These are phyloP conservation scores for Clarias pachynema DNA, from an alignment of 2,797 vertebrate genomes.

Conservation along the genomic window DNA sequence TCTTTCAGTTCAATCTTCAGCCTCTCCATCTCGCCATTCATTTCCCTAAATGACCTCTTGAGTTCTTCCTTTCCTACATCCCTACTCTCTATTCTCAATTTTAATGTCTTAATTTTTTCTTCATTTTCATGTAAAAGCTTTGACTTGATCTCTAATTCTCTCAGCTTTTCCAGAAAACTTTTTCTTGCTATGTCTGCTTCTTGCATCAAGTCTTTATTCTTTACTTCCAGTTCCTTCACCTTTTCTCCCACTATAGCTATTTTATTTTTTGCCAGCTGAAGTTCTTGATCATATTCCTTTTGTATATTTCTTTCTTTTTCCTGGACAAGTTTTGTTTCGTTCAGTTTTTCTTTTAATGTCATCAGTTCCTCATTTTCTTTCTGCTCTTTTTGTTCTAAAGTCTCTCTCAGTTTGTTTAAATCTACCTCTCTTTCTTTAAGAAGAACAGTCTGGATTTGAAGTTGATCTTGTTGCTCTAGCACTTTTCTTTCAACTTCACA, in stretches of 20 bases:
- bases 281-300: constrained; percentile 56
- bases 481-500: constrained; percentile 12
- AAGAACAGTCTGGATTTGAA: constrained; percentile 38
- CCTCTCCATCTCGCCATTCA: constrained; percentile 20
- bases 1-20: constrained; percentile 51
- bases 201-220: constrained; percentile 50
- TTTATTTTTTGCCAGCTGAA: constrained; percentile 66
- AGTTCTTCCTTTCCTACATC: constrained; percentile 57
- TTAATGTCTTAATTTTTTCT: constrained; percentile 55
- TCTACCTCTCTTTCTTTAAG: constrained; percentile 44
- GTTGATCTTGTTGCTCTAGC: constrained; percentile 34
- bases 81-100: constrained; percentile 62
- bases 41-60: constrained; percentile 29
- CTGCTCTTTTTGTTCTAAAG: constrained; percentile 54
- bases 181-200: constrained; percentile 62
- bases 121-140: constrained; percentile 51
- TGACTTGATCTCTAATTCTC: constrained; percentile 50
- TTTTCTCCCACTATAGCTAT: constrained; percentile 52
- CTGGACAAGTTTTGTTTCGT: constrained; percentile 59
- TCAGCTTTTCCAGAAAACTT: constrained; percentile 60
- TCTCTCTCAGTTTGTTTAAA: constrained; percentile 22
- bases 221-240: constrained; percentile 34
- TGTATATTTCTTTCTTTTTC: constrained; percentile 62
- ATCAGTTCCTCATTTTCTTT: constrained; percentile 65
- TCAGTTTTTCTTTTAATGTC: constrained; percentile 52